phyloP scores from a whole-genome alignment of 1,140 invertebrate genomes.

The Caenorhabditis remanei region DNA sequence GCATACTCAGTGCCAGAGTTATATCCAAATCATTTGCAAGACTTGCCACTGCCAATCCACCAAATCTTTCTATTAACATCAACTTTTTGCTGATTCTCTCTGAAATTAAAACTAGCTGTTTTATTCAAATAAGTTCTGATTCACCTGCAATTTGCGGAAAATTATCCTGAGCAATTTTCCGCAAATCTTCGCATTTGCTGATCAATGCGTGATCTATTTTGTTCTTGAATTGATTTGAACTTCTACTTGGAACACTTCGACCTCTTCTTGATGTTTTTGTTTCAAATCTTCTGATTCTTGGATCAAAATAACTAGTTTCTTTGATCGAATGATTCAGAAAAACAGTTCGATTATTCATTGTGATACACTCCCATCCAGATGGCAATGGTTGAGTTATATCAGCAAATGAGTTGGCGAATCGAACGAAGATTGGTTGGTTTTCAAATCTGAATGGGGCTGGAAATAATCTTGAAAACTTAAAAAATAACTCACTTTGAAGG shows the following conservation, averaged over 20 bases:
- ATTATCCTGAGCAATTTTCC: conserved; percentile 44
- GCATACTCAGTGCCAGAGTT: conserved; percentile 29
- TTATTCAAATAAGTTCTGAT: background rate
- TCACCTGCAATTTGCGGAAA: conserved; percentile 36
- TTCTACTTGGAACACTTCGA: conserved; percentile 37
- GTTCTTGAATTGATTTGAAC: background rate
- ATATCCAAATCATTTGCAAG: conserved; percentile 35
- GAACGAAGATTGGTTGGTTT: conserved; percentile 29
- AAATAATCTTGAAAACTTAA: background rate
- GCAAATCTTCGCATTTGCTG: conserved; percentile 47
- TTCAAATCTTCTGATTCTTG: conserved; percentile 42
- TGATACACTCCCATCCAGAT: conserved; percentile 14
- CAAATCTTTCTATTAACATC: conserved; percentile 39
- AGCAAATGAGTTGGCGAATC: conserved; percentile 30
- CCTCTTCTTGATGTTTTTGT: conserved; percentile 33
- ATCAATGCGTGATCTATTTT: conserved; percentile 44
- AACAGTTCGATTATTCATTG: conserved; percentile 39
- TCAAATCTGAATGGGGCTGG: background rate
- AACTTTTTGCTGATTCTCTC: conserved; percentile 39
- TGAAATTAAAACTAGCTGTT: background rate
- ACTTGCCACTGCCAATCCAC: conserved; percentile 26
- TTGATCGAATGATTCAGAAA: conserved; percentile 33
- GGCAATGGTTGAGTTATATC: conserved; percentile 29
- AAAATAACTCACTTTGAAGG: background rate
- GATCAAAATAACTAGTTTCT: conserved; percentile 20